phyloP scores from a whole-genome alignment of 2,888 invertebrate genomes.

The Apotomis betuletana region DNA sequence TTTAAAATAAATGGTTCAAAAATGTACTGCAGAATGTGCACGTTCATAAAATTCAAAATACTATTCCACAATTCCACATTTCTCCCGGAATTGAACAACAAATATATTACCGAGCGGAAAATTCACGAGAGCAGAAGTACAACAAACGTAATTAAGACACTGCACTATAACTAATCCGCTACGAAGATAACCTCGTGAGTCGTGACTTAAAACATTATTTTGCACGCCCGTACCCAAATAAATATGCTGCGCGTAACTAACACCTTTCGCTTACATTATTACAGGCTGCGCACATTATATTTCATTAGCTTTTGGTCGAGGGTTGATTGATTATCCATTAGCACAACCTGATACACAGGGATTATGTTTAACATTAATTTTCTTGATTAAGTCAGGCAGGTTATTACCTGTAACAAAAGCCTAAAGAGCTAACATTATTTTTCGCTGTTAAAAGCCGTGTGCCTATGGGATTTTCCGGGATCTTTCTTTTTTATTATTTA shows the following conservation, averaged over 20 bases:
- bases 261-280: constrained; percentile 27
- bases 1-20: no score
- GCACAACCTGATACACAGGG: constrained; percentile 20
- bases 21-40: no score
- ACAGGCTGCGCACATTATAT: constrained; percentile 18
- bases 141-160: constrained; percentile 17
- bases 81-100: background rate
- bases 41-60: background rate
- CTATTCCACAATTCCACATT: background rate
- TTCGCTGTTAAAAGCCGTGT: no score
- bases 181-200: constrained; percentile 18
- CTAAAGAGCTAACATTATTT: background rate
- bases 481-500: no score
- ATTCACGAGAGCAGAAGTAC: background rate
- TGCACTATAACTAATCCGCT: constrained; percentile 18
- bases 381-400: background rate
- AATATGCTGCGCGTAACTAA: constrained; percentile 21
- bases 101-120: constrained; percentile 3
- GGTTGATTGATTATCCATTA: constrained; percentile 34
- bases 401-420: constrained; percentile 13
- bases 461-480: no score
- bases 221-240: constrained; percentile 13
- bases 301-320: constrained; percentile 31
- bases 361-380: constrained; percentile 16
- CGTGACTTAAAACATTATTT: constrained; percentile 26